Base-by-base conservation (phyloP, 2,797 vertebrate species). In the Pipistrellus nathusii region DNA sequence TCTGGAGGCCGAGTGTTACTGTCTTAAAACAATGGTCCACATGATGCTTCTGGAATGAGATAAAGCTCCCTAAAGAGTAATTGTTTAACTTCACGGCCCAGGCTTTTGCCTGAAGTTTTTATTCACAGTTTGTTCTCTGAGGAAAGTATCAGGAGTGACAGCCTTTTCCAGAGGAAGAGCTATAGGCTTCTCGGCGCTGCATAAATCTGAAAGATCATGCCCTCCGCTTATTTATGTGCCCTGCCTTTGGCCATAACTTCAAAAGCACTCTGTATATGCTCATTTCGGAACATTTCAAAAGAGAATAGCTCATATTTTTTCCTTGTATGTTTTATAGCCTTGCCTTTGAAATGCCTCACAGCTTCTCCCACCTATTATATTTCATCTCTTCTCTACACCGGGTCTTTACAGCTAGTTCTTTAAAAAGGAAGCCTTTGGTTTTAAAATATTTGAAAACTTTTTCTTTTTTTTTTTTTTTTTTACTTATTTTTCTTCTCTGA, bases 371-470 rank as follows among this genome's bases (percentile, higher is more conserved):
- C 77, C 66, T 90, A 80, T n/a, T n/a, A n/a, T n/a, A n/a, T 73
- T 64, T 90, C 76, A 78, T 35, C 23, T 13, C 68, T 91, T 94
- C 75, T 81, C 92, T 85, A 82, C 8, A 82, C 18, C 21, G 87
- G 27, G 12, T 85, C 66, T 88, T 76, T 64, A 35, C 30, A 85
- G 38, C 25, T 68, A 4, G 27, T 82, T 11, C 14, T 78, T 87
- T 10, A 35, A 90, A 84, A 55, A 44, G 25, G 35, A 64, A 53
- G 18, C 14, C 13, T 69, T n/a, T 95, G 48, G 11, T 51, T 82
- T 94, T 81, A 55, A 95, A 82, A 81, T 92, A 80, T 66, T 86
- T 90, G 38, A 83, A 87, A 93, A 71, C 23, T 72, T 72, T 51
- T 53, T 64, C 68, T 71, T 64, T 23, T 57, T 71, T 48, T 51